These are phyloP conservation scores for Aythya baeri DNA, from an alignment of 2,113 vertebrate genomes.

Conservation along the genomic window DNA sequence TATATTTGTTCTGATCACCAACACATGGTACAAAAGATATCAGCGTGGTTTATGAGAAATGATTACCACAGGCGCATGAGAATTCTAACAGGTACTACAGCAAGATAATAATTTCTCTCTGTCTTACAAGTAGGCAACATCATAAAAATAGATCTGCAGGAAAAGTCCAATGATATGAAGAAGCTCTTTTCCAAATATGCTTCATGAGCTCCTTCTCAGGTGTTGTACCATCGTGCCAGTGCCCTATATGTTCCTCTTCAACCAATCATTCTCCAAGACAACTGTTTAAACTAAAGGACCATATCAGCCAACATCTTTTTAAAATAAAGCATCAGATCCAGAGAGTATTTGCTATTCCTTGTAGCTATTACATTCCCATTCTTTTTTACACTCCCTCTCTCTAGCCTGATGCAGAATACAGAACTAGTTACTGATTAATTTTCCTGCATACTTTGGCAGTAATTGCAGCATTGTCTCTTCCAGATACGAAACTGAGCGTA, in stretches of 20 bases:
- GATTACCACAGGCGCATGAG: background rate
- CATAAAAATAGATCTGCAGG: background rate
- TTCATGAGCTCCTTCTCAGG: background rate
- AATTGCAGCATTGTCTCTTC: conserved; percentile 60
- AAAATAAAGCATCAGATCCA: background rate
- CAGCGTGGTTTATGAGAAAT: background rate
- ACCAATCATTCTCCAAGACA: background rate
- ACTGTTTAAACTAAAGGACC: background rate
- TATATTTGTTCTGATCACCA: background rate
- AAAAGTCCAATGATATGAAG: background rate
- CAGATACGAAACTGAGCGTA: conserved; percentile 1
- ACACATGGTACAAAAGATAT: fast-evolving
- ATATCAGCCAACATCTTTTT: background rate
- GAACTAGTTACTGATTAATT: background rate
- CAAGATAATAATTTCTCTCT: background rate
- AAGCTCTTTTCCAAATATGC: background rate
- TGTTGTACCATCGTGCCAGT: background rate
- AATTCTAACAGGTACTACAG: background rate
- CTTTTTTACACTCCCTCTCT: background rate
- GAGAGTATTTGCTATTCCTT: background rate
- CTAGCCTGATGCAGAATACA: background rate
- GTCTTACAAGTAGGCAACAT: background rate
- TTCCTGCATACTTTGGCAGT: conserved; percentile 54
- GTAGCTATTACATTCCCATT: background rate
- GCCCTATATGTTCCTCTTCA: fast-evolving